Conservation (phyloP, 2,888 invertebrate species). For the Meganola albula region DNA sequence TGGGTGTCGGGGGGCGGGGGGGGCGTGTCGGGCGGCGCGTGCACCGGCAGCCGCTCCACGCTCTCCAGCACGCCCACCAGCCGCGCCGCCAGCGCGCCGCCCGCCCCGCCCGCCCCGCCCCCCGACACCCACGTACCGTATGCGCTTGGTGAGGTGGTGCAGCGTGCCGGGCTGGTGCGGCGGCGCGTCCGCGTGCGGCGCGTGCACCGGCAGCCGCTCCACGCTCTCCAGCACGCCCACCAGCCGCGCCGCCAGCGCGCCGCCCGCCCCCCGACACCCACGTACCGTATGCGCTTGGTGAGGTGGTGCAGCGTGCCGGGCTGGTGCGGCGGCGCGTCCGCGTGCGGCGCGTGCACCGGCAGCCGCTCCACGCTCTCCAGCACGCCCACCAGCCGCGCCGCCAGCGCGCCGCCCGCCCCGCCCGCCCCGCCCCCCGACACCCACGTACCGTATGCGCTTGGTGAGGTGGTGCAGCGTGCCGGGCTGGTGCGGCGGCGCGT, state of each 20-base stretch:
- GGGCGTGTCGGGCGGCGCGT: conserved; percentile 85
- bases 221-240: conserved; percentile 96
- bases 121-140: conserved; percentile 59
- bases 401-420: conserved; percentile 89
- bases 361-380: conserved; percentile 97
- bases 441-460: conserved; percentile 69
- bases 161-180: conserved; percentile 86
- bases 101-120: too few relatives aligned
- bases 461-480: conserved; percentile 87
- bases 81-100: conserved; percentile 42
- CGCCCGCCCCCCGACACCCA: background rate
- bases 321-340: conserved; percentile 88
- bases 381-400: conserved; percentile 93
- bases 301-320: conserved; percentile 90
- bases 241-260: conserved; percentile 66
- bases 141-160: conserved; percentile 93
- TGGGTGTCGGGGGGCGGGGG: conserved; percentile 94
- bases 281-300: conserved; percentile 85
- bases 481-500: conserved; percentile 88
- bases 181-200: conserved; percentile 86
- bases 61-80: conserved; percentile 96
- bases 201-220: conserved; percentile 94
- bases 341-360: conserved; percentile 89
- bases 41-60: conserved; percentile 95
- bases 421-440: conserved; percentile 96